These are phyloP conservation scores for Cryptoleucopteryx plumbea DNA, from an alignment of 2,113 vertebrate genomes.

Conservation along the genomic window DNA sequence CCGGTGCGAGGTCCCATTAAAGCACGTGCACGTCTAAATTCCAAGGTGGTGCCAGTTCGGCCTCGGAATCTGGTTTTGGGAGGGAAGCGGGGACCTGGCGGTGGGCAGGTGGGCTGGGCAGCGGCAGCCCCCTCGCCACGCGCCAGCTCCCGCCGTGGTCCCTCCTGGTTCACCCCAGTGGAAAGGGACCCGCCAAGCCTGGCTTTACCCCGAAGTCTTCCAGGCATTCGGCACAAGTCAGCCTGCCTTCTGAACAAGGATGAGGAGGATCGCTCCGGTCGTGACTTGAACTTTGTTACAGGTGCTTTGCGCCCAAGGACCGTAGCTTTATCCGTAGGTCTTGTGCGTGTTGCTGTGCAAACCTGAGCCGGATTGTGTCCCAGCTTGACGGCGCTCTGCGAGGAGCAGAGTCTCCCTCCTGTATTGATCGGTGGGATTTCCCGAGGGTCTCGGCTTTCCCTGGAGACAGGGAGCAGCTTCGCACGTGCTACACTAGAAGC, in stretches of 20 bases:
- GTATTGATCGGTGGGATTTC: neutral
- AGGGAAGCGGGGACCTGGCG: neutral
- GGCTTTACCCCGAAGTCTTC: rapidly evolving
- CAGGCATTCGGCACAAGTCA: rapidly evolving
- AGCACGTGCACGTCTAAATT: rapidly evolving
- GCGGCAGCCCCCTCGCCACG: rapidly evolving
- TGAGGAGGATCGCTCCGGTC: rapidly evolving
- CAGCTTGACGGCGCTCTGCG: neutral
- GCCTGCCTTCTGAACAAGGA: neutral
- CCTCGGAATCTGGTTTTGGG: neutral
- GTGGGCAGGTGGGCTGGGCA: neutral
- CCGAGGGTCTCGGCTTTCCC: rapidly evolving
- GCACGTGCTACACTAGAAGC: rapidly evolving
- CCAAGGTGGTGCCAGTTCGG: rapidly evolving
- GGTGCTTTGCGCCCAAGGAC: neutral
- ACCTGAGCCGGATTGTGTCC: rapidly evolving
- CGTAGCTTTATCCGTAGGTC: rapidly evolving
- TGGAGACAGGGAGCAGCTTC: neutral
- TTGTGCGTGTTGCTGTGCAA: rapidly evolving
- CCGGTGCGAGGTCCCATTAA: neutral
- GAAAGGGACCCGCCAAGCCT: neutral
- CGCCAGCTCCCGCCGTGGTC: rapidly evolving
- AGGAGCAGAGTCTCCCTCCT: neutral
- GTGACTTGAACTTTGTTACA: neutral
- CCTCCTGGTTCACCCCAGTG: neutral